Percentiles rank a stretch among this genome's conserved stretches.
Conservation (phyloP, 2,797 vertebrate species). For the Chloroceryle amazona region DNA sequence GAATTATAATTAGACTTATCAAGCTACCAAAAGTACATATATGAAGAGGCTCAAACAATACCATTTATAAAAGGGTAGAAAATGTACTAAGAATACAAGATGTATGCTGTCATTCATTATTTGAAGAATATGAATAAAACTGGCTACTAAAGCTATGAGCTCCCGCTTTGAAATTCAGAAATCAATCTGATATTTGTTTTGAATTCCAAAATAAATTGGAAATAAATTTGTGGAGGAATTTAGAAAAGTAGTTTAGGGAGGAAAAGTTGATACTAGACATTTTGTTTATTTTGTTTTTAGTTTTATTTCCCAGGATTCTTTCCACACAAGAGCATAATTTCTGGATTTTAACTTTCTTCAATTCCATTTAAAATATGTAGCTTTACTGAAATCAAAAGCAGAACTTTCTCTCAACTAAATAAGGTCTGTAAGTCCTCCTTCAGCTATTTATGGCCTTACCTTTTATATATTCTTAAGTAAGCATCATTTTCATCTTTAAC, state of each 20-base stretch:
- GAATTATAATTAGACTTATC: not conserved
- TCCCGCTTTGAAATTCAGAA: not conserved
- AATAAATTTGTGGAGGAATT: not conserved
- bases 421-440: not conserved
- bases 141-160: not conserved
- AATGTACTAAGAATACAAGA: not conserved
- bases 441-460: not conserved
- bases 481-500: not conserved
- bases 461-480: not conserved
- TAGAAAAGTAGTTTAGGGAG: not conserved
- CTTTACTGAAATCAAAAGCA: not conserved
- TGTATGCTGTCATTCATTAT: not conserved
- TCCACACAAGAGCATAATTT: not conserved
- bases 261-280: not conserved
- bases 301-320: not conserved
- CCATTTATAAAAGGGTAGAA: not conserved
- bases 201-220: not conserved
- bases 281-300: not conserved
- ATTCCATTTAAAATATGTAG: not conserved
- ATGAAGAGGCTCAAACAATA: not conserved
- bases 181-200: not conserved
- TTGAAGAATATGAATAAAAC: not conserved
- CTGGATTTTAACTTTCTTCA: not conserved
- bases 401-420: not conserved
- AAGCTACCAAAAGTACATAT: not conserved